These are phyloP conservation scores for Pagetopsis macropterus DNA, from an alignment of 2,797 vertebrate species.

Conservation along the genomic window DNA sequence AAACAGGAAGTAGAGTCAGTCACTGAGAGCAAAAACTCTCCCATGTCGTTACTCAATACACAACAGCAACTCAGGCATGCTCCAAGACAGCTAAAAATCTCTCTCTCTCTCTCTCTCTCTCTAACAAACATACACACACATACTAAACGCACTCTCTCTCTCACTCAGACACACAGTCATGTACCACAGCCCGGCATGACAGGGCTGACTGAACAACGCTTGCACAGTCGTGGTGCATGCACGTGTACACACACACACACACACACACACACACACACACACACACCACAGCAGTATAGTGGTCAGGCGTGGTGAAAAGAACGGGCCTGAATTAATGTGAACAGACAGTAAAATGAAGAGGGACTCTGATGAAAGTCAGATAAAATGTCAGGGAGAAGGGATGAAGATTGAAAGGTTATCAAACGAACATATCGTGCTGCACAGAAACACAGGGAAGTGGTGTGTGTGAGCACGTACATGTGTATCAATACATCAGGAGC, in stretches of 20 bases:
- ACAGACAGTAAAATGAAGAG: conserved; percentile 8
- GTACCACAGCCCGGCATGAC: conserved; percentile 51
- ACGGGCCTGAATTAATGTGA: conserved; percentile 33
- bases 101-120: conserved; percentile 8
- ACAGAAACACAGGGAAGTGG: conserved; percentile 40
- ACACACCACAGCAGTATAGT: conserved; percentile 38
- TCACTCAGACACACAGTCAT: conserved; percentile 1
- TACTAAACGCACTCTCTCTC: conserved; percentile 17
- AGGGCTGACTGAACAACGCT: conserved; percentile 58
- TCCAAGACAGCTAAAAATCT: conserved; percentile 47
- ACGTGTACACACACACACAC: conserved; percentile 21
- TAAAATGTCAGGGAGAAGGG: neutral
- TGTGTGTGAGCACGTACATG: conserved; percentile 32
- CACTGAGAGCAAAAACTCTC: conserved; percentile 60
- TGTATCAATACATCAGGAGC: conserved; percentile 49
- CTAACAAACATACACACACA: neutral
- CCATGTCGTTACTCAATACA: conserved; percentile 58
- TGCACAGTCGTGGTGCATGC: conserved; percentile 59
- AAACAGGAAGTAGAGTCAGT: conserved; percentile 69
- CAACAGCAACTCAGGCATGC: conserved; percentile 69
- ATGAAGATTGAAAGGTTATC: conserved; percentile 29
- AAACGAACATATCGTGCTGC: conserved; percentile 76
- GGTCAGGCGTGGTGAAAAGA: conserved; percentile 30
- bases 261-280: conserved; percentile 7
- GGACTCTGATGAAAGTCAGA: conserved; percentile 22